phyloP scores from a whole-genome alignment of 2,888 invertebrate genomes.

The Tridacna crocea region DNA sequence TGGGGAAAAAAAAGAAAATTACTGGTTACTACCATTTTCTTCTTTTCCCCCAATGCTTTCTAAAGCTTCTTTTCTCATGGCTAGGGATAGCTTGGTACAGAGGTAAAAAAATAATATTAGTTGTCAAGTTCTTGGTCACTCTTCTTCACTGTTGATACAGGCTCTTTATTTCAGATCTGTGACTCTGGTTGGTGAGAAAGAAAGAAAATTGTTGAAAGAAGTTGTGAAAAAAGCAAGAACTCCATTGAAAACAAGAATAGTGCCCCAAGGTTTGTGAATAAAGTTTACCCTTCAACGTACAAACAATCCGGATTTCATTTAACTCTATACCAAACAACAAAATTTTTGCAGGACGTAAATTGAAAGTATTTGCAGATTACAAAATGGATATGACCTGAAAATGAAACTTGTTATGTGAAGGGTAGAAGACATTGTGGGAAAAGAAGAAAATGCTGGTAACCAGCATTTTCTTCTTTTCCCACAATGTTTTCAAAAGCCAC shows the following conservation, averaged over 20 bases:
- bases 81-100: not conserved
- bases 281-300: not conserved
- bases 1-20: not conserved
- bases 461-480: not conserved
- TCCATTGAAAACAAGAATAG: slow-evolving; percentile 93
- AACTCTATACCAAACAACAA: too few species aligned
- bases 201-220: slow-evolving; percentile 95
- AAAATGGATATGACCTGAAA: too few species aligned
- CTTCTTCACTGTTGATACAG: not conserved
- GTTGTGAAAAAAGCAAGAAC: slow-evolving; percentile 93
- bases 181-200: slow-evolving; percentile 96
- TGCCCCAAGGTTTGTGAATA: slow-evolving; percentile 88
- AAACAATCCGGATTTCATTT: too few species aligned
- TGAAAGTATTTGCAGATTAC: too few species aligned
- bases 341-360: too few species aligned
- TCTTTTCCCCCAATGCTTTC: not conserved
- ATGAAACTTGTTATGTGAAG: too few species aligned
- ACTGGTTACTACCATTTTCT: not conserved
- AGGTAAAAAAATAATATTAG: not conserved
- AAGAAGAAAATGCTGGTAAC: not conserved
- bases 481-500: too few species aligned
- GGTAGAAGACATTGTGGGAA: not conserved
- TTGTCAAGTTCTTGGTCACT: too few species aligned
- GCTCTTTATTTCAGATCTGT: slow-evolving; percentile 87
- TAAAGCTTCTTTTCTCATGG: not conserved